Percentiles rank a stretch among this genome's conserved stretches.
Evolutionary conservation across 1,140 invertebrate genomes (phyloP).

Genomic region (Temnothorax longispinosus): DNA sequence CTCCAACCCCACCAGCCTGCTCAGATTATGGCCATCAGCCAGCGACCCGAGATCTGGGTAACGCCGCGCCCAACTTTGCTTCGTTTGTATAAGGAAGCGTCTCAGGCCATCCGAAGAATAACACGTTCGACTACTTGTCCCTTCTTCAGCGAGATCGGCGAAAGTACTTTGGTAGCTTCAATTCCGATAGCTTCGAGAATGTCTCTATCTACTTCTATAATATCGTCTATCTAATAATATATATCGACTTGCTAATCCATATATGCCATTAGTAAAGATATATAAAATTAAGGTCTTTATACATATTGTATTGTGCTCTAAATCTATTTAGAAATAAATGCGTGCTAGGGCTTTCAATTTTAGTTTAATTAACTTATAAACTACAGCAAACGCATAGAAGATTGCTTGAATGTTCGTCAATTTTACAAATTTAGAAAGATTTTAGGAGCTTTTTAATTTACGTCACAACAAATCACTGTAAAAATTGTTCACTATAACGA

Average conservation of each 20-base stretch:
- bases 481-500: not conserved
- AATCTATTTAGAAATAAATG: not conserved
- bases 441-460: not conserved
- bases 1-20: slow-evolving; percentile 66
- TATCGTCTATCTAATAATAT: slow-evolving; percentile 10
- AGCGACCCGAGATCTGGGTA: slow-evolving; percentile 81
- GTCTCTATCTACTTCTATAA: not conserved
- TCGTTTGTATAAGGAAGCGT: slow-evolving; percentile 84
- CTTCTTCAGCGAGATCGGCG: slow-evolving; percentile 62
- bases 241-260: not conserved
- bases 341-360: not conserved
- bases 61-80: slow-evolving; percentile 80
- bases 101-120: slow-evolving; percentile 81
- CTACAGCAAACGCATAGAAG: not conserved
- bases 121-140: slow-evolving; percentile 82
- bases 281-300: not conserved
- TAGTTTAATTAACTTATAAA: slow-evolving; percentile 4
- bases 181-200: slow-evolving; percentile 19
- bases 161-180: slow-evolving; percentile 43
- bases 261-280: not conserved
- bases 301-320: not conserved
- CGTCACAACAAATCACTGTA: not conserved
- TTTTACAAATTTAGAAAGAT: not conserved
- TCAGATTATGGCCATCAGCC: slow-evolving; percentile 85
- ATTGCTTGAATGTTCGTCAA: not conserved